Percentiles rank a stretch among this genome's conserved stretches.
Conservation (phyloP, 1,140 invertebrate genomes). For the Antheraea pernyi region DNA sequence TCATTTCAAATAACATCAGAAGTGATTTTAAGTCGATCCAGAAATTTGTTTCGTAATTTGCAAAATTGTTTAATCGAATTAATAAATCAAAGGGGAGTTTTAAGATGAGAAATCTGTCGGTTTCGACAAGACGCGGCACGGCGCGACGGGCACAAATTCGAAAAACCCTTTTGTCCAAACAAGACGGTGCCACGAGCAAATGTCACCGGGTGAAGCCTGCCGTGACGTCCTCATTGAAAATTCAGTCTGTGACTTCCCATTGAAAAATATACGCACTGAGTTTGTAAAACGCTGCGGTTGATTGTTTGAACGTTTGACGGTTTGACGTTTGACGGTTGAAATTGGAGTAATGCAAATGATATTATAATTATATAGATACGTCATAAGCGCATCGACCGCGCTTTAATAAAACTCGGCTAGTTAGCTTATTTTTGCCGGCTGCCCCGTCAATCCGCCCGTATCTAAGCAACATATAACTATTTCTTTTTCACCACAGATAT, state of each 20-base stretch:
- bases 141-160: slow-evolving; percentile 20
- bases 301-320: no score
- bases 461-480: no score
- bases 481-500: no score
- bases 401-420: no score
- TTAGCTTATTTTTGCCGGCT: no score
- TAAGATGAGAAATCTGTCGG: slow-evolving; percentile 24
- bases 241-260: slow-evolving; percentile 37
- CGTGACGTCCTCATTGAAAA: slow-evolving; percentile 57
- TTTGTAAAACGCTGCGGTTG: slow-evolving; percentile 27
- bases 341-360: no score
- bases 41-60: slow-evolving; percentile 12
- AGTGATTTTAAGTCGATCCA: background rate
- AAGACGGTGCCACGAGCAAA: slow-evolving; percentile 52
- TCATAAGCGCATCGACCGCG: no score
- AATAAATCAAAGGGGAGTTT: slow-evolving; percentile 21
- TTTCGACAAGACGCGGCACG: slow-evolving; percentile 16
- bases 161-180: slow-evolving; percentile 71
- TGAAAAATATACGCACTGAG: slow-evolving; percentile 32
- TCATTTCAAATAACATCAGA: background rate
- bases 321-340: no score
- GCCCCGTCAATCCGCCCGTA: no score
- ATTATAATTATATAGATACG: no score
- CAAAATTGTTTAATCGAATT: slow-evolving; percentile 32
- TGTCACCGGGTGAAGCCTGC: slow-evolving; percentile 56